Percentiles rank a stretch among this genome's conserved stretches.
phyloP scores from a whole-genome alignment of 2,888 invertebrate genomes.

The Pardosa pseudoannulata region DNA sequence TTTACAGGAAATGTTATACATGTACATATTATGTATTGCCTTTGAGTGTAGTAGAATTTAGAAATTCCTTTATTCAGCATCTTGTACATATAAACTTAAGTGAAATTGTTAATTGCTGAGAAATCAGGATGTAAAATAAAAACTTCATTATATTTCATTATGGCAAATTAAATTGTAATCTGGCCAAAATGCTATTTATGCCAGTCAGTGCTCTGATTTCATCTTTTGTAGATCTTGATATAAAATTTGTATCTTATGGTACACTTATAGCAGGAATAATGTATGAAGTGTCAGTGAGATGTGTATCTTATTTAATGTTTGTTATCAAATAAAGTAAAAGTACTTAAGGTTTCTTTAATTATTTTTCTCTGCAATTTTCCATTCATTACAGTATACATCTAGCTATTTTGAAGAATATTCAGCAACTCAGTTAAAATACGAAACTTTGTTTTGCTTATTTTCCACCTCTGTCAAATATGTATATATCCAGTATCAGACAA shows the following conservation, averaged over 20 bases:
- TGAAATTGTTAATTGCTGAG: not conserved
- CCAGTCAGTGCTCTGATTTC: not conserved
- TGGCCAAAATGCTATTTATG: not conserved
- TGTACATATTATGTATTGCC: conserved; percentile 14
- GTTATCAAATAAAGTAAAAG: conserved; percentile 58
- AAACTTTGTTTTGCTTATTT: no score
- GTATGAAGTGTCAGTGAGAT: conserved; percentile 27
- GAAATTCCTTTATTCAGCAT: not conserved
- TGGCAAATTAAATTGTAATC: not conserved
- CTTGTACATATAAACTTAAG: conserved; percentile 8
- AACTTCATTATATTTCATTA: conserved; percentile 3
- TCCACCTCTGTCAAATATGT: no score
- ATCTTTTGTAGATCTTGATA: conserved; percentile 20
- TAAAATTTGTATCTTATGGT: conserved; percentile 21
- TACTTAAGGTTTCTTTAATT: conserved; percentile 26
- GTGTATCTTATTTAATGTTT: conserved; percentile 55
- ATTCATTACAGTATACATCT: no score
- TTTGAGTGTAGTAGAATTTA: conserved; percentile 17
- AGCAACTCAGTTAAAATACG: no score
- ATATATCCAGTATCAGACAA: no score
- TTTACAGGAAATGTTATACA: not conserved
- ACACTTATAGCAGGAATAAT: conserved; percentile 19
- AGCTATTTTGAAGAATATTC: no score
- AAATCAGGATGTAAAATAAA: not conserved
- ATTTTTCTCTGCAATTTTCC: no score